Evolutionary conservation across 2,888 invertebrate genomes (phyloP).

Genomic region (Xestia ashworthii): DNA sequence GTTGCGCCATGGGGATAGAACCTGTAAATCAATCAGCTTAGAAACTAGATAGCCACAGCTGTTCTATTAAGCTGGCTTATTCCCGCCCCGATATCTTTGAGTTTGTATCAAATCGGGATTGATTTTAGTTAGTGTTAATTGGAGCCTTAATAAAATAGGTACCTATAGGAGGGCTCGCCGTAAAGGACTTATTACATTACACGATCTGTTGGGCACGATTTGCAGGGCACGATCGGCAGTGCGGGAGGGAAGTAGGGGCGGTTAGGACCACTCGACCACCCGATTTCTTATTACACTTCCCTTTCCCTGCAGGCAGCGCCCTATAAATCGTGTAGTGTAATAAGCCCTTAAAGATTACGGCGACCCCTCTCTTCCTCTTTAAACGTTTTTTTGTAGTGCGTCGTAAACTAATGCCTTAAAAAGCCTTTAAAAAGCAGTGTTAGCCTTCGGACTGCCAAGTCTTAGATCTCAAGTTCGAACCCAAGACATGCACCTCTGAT

Average conservation of each 20-base stretch:
- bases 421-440: too few species aligned
- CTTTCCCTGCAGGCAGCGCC: too few species aligned
- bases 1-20: constrained; percentile 8
- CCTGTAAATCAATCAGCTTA: constrained; percentile 33
- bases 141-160: not conserved
- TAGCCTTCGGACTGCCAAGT: too few species aligned
- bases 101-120: constrained; percentile 19
- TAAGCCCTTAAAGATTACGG: not conserved
- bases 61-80: constrained; percentile 40
- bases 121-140: not conserved
- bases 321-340: too few species aligned
- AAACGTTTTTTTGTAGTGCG: not conserved
- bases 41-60: constrained; percentile 22
- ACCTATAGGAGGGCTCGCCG: not conserved
- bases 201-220: too few species aligned
- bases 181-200: too few species aligned
- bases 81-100: constrained; percentile 13
- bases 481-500: too few species aligned
- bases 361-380: not conserved
- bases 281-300: too few species aligned
- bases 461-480: too few species aligned
- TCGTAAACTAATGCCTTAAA: not conserved
- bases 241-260: too few species aligned
- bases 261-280: too few species aligned
- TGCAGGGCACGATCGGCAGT: too few species aligned